phyloP scores from a whole-genome alignment of 2,888 invertebrate genomes.

The Odontothrips loti region DNA sequence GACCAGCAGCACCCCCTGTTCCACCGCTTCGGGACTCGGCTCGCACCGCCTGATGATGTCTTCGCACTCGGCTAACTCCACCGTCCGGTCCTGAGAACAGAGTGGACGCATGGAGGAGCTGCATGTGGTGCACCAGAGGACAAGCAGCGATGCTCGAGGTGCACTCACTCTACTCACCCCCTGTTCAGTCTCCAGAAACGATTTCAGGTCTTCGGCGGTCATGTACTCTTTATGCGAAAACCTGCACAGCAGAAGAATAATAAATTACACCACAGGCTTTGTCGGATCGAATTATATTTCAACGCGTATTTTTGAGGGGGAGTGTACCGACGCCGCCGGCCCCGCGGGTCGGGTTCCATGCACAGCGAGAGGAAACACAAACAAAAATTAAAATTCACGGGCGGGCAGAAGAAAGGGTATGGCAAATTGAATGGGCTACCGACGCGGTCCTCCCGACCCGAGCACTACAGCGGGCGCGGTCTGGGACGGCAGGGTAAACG shows the following conservation, averaged over 20 bases:
- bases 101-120: not conserved
- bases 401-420: too few species aligned
- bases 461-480: too few species aligned
- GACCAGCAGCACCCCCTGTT: constrained; percentile 51
- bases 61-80: constrained; percentile 51
- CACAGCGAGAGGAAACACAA: too few species aligned
- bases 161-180: constrained; percentile 47
- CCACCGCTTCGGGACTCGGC: constrained; percentile 52
- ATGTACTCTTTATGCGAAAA: constrained; percentile 56
- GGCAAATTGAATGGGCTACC: too few species aligned
- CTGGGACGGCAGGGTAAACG: not conserved
- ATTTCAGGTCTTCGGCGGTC: constrained; percentile 52
- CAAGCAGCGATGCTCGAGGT: not conserved
- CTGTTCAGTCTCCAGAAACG: constrained; percentile 58
- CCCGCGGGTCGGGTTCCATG: too few species aligned
- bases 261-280: too few species aligned
- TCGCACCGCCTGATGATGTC: constrained; percentile 53
- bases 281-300: too few species aligned
- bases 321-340: too few species aligned
- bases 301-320: too few species aligned
- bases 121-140: not conserved
- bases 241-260: constrained; percentile 42
- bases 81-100: constrained; percentile 48
- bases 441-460: too few species aligned
- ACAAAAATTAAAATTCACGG: too few species aligned